phyloP scores from a whole-genome alignment of 2,113 vertebrate genomes.

The Capra hircus region DNA sequence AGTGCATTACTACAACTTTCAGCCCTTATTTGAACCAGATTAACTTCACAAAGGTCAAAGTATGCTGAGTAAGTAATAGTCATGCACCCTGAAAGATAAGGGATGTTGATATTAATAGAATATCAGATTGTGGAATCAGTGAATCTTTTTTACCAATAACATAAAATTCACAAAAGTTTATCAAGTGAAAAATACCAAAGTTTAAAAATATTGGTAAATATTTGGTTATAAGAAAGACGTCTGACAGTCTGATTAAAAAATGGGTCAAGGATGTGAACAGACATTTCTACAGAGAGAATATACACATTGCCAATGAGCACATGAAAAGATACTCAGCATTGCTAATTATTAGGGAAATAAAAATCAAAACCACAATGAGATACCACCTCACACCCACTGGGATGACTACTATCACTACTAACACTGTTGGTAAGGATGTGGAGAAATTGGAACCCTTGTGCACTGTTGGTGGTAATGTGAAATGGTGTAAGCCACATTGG shows the following conservation, averaged over 20 bases:
- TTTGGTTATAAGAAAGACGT: not conserved
- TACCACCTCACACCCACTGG: not conserved
- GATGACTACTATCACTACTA: not conserved
- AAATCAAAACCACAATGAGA: not conserved
- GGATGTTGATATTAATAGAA: not conserved
- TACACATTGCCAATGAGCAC: not conserved
- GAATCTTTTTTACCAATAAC: not conserved
- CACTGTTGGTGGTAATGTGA: not conserved
- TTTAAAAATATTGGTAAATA: not conserved
- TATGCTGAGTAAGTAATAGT: not conserved
- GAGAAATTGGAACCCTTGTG: not conserved
- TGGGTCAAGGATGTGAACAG: not conserved
- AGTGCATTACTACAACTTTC: not conserved
- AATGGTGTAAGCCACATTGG: not conserved
- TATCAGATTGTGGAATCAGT: not conserved
- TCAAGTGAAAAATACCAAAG: conserved; percentile 5
- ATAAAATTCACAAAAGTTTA: not conserved
- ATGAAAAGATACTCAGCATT: not conserved
- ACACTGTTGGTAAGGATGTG: not conserved
- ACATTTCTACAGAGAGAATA: not conserved
- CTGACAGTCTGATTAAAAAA: not conserved
- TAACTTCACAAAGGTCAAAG: not conserved
- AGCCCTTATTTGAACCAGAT: not conserved
- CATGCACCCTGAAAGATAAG: not conserved
- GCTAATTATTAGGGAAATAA: not conserved